These are phyloP conservation scores for Megastigmus dorsalis DNA, from an alignment of 2,888 invertebrate species.

Conservation along the genomic window DNA sequence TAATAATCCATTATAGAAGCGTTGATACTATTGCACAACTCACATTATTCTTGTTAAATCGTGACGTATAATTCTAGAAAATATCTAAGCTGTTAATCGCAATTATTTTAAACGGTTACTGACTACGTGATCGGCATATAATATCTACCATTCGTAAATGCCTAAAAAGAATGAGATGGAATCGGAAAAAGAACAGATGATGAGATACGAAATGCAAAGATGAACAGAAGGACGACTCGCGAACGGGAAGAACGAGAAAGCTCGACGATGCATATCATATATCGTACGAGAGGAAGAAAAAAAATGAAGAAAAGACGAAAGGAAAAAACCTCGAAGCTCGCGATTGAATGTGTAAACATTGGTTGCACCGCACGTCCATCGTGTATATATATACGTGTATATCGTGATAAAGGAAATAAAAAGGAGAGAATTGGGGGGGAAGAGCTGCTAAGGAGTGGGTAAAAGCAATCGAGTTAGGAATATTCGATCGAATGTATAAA, in stretches of 20 bases:
- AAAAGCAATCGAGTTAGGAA: slow-evolving; percentile 69
- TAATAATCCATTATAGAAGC: no score
- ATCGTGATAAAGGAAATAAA: not conserved
- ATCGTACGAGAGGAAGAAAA: slow-evolving; percentile 6
- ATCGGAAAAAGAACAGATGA: not conserved
- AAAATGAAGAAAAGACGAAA: no score
- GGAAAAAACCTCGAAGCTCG: not conserved
- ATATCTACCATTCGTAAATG: not conserved
- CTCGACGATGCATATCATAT: slow-evolving; percentile 13
- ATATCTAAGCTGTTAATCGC: not conserved
- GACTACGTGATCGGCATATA: not conserved
- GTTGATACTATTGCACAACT: no score
- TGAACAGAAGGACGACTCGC: not conserved
- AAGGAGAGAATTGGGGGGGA: no score
- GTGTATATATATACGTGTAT: not conserved
- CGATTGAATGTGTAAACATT: slow-evolving; percentile 34
- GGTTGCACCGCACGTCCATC: slow-evolving; percentile 9
- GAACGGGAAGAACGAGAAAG: not conserved
- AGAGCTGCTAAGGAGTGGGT: not conserved
- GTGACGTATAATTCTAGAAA: not conserved
- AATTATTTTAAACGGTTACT: not conserved
- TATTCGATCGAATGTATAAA: slow-evolving; percentile 70
- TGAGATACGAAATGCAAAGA: not conserved
- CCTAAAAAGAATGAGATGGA: not conserved
- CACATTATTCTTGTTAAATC: not conserved